These are phyloP conservation scores for Nomada fabriciana DNA, from an alignment of 2,888 invertebrate genomes.

Conservation along the genomic window DNA sequence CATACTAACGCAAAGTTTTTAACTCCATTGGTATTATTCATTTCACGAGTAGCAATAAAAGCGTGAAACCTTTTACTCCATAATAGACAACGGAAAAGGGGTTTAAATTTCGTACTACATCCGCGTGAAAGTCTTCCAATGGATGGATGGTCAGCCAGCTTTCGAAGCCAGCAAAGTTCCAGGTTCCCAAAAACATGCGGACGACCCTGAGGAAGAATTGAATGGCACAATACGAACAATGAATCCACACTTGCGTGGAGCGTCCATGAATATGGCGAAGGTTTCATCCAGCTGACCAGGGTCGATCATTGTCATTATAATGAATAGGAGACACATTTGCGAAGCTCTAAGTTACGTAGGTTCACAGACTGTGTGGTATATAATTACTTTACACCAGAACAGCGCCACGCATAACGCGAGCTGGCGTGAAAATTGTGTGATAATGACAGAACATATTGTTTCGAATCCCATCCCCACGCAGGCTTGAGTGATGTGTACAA, in stretches of 20 bases:
- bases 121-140: not conserved
- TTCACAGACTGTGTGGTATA: constrained; percentile 23
- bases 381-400: constrained; percentile 32
- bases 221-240: constrained; percentile 63
- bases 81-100: not conserved
- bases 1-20: too few species aligned
- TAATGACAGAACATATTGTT: not conserved
- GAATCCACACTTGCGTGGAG: constrained; percentile 59
- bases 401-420: not conserved
- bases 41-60: too few species aligned
- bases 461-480: not conserved
- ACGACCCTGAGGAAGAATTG: constrained; percentile 67
- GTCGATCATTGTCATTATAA: constrained; percentile 67
- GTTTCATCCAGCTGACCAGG: constrained; percentile 66
- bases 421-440: not conserved
- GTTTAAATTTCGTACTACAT: not conserved
- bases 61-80: too few species aligned
- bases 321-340: constrained; percentile 50
- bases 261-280: constrained; percentile 55
- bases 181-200: constrained; percentile 49
- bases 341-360: constrained; percentile 26
- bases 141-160: not conserved
- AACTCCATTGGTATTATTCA: too few species aligned
- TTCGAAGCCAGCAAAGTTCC: constrained; percentile 31
- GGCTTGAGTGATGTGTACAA: not conserved